Evolutionary conservation across 2,888 invertebrate genomes (phyloP), one percentile per base, ranked within the genome.

Genomic region (Nymphalis urticae): DNA sequence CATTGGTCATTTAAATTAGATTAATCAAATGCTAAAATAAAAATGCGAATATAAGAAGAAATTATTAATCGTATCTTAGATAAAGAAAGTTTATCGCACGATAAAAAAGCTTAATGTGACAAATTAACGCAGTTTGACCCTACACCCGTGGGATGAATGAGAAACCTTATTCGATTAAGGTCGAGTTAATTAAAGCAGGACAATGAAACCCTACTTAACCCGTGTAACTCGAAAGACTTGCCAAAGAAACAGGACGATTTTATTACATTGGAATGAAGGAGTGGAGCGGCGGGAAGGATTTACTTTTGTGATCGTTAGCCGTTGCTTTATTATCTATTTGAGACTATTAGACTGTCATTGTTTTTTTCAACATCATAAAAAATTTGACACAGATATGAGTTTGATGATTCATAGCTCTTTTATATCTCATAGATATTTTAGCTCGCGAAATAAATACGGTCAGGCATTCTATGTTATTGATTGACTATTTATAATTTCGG

Each of bases 121-220:
- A 62, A 66, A 62, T 66, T 62, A 56, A 48, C 36, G 24, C 65
- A 17, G 16, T 60, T 62, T 59, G 51, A 62, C 71, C 70, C 48
- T 62, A 54, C 70, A 6, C 27, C 70, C 48, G 32, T 19, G 59
- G 61, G 53, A 53, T 42, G 67, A 19, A 54, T 60, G 32, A 19
- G 59, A 62, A 65, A 71, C 68, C 68, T 65, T 63, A 54, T 65
- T 68, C 21, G 62, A 62, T 66, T 66, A 66, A 66, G 62, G 66
- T 56, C 56, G 66, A 62, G 62, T 66, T 62, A 66, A 66, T 62
- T 66, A 62, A 56, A 56, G n/a, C 54, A 56, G 53, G 61, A 62
- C 66, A 48, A 62, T 54, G 62, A 48, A 62, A 66, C 54, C 21
- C 54, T 36, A 48, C 19, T 62, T 36, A 60, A 24, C 27, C n/a